Percentiles rank a stretch among this genome's conserved stretches.
phyloP scores from a whole-genome alignment of 2,797 vertebrate genomes.

The Menidia menidia region DNA sequence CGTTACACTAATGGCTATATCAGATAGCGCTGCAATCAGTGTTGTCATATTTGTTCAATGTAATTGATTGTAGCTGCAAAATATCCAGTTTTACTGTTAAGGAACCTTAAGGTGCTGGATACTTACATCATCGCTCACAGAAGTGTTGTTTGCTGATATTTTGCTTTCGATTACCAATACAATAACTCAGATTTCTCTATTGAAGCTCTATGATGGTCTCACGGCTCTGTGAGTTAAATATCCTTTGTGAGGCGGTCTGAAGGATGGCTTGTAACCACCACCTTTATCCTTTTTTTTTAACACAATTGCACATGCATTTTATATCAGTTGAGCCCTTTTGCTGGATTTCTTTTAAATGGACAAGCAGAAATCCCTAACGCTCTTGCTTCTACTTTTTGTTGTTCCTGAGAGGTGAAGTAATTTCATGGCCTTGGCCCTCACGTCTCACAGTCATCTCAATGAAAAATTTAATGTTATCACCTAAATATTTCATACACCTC shows the following conservation, averaged over 20 bases:
- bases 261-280: background rate
- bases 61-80: background rate
- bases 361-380: background rate
- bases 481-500: slow-evolving; percentile 75
- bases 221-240: background rate
- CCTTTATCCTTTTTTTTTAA: background rate
- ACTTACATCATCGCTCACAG: background rate
- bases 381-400: background rate
- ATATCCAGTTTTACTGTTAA: no score
- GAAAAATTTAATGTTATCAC: slow-evolving; percentile 72
- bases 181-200: background rate
- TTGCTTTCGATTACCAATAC: background rate
- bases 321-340: background rate
- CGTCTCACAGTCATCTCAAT: slow-evolving; percentile 70
- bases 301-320: background rate
- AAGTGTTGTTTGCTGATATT: background rate
- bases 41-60: background rate
- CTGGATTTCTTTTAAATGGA: background rate
- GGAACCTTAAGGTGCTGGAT: background rate
- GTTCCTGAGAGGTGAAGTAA: slow-evolving; percentile 13
- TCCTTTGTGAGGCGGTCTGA: background rate
- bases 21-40: no score
- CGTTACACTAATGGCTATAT: no score
- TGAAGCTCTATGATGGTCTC: background rate
- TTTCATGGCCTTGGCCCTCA: slow-evolving; percentile 50